Conservation (phyloP, 1,140 invertebrate genomes). For the Panagrolaimus sp. region DNA sequence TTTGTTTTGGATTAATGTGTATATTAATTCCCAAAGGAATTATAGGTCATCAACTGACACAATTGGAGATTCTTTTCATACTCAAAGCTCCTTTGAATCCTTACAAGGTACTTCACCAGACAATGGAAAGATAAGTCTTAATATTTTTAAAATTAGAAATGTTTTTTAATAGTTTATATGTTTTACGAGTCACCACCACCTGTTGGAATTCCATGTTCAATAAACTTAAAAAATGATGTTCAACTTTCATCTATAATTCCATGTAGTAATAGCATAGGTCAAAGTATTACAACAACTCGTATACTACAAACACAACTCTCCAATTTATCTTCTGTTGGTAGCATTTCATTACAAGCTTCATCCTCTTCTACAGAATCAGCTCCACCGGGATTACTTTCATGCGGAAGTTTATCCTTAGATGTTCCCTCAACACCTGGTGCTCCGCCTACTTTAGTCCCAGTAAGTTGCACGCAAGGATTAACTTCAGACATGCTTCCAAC, state of each 20-base stretch:
- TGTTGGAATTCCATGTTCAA: background rate
- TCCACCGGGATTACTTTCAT: background rate
- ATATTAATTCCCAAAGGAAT: background rate
- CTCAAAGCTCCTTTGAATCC: constrained; percentile 8
- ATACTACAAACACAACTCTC: background rate
- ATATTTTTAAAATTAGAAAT: background rate
- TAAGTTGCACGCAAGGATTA: too few species aligned
- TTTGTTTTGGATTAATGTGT: background rate
- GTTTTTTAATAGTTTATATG: background rate
- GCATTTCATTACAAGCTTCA: background rate
- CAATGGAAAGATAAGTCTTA: constrained; percentile 8
- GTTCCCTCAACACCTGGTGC: constrained; percentile 7
- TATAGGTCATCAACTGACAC: constrained; percentile 7
- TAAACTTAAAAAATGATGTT: too few species aligned
- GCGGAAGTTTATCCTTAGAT: constrained; percentile 5
- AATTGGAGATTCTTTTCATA: constrained; percentile 2
- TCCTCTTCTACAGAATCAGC: background rate
- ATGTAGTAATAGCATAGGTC: too few species aligned
- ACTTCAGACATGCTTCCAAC: background rate
- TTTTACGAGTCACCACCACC: constrained; percentile 11
- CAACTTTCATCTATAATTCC: too few species aligned
- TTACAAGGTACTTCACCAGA: constrained; percentile 4
- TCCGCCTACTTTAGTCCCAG: constrained; percentile 1
- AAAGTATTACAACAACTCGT: background rate
- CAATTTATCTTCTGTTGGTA: too few species aligned